Evolutionary conservation across 2,888 invertebrate species (phyloP), one percentile per base, ranked within the genome.

Genomic region (Steinernema carpocapsae): DNA sequence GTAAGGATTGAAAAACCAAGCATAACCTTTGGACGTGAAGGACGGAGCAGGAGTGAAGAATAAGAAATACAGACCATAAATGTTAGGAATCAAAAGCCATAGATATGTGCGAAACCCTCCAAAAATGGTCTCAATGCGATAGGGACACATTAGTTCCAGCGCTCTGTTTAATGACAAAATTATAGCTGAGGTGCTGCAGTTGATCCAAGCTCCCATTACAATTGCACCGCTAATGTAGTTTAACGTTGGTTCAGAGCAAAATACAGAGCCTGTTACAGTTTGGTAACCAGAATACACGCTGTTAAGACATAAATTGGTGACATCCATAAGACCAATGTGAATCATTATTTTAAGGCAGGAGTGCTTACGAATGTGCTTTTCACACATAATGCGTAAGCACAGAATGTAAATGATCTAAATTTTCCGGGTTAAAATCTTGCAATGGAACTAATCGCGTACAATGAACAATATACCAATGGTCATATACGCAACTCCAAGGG

Each of bases 301-400:
- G 29, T 59, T 59, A 10, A 37, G 24, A 2, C 37, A 32, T 7
- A 74, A 26, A 19, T 51, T 51, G 1, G 71, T 29, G 17, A 74
- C 43, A 37, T 74, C 74, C 52, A 70, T 70, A 1, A 74, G 17
- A 26, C 74, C 74, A 37, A 74, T 64, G 7, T 70, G 42, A 29
- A 74, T 70, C 74, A 74, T 74, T n/a, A 74, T 42, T 59, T 74
- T 74, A 17, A 70, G 70, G 22, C 74, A 74, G 3, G 74, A 74
- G 19, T 26, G 32, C 22, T 74, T 32, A 0, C 59, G 37, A 10
- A 74, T 42, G 17, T 74, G 70, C 46, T 52, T 56, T 43, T 71
- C 26, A 12, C 17, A 24, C 74, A 74, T 74, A 19, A 74, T 43
- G 29, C 24, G 6, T 14, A 74, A n/a, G 26, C 59, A 42, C 12